Evolutionary conservation across 2,113 vertebrate genomes (phyloP), one percentile per base, ranked within the genome.

Genomic region (Alexandromys fortis): DNA sequence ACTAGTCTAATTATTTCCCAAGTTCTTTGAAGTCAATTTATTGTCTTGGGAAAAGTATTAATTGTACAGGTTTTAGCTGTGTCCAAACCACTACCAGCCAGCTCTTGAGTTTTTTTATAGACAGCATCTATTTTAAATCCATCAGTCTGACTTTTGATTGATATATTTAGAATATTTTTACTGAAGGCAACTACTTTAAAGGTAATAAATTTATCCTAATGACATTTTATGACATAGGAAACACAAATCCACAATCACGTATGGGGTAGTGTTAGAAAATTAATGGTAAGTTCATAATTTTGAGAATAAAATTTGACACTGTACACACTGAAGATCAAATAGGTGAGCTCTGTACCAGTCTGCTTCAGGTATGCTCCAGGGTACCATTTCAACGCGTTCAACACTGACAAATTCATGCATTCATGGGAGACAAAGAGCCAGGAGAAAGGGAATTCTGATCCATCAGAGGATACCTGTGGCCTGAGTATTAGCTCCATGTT

Each of bases 1-100:
- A 72, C 49, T 92, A 95, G 52, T 8, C 30, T 92, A 90, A 89
- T 95, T 61, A 79, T 70, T 90, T 85, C 78, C 58, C 72, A 86
- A 89, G 86, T 47, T 5, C 24, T 7, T 2, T 91, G 82, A 12
- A 72, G 42, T 61, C 1, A 77, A 45, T 92, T 88, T 90, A 76
- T 67, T 86, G 73, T 63, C n/a, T 76, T 92, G 22, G 70, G 10
- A 6, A 91, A 91, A 86, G 7, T 79, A 45, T 47, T 49, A 63
- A 4, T 89, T 78, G 67, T 77, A 1, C 5, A 81, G 17, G 7
- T 5, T 76, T 95, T 82, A 77, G 1, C 9, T 90, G 3, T 70
- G 63, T 86, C 52, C 85, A 89, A 73, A 35, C 78, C 49, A 65
- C 8, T 68, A 68, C 2, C 13, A 67, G 61, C 89, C 19, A 88